Percentiles rank a stretch among this genome's conserved stretches.
phyloP scores from a whole-genome alignment of 2,797 vertebrate genomes.

The Garrulus glandarius region DNA sequence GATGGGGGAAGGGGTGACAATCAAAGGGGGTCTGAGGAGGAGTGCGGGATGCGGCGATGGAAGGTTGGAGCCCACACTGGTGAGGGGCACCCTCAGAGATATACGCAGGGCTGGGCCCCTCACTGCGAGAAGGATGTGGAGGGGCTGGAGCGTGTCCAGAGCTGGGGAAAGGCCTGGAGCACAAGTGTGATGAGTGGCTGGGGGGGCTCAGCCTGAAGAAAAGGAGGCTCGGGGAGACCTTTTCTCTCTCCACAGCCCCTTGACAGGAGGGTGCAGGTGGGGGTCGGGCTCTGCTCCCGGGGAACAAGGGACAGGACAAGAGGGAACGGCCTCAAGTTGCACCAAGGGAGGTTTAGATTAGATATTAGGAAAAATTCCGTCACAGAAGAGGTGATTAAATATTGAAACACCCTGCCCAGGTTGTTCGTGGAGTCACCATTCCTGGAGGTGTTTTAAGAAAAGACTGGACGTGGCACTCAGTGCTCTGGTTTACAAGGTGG shows the following conservation, averaged over 20 bases:
- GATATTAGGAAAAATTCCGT: not conserved
- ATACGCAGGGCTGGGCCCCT: not conserved
- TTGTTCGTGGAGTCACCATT: not conserved
- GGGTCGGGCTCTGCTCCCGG: not conserved
- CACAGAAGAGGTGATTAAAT: not conserved
- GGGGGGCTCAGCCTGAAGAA: not conserved
- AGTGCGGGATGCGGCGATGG: not conserved
- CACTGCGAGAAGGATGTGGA: not conserved
- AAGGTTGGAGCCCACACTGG: not conserved
- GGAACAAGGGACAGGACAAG: not conserved
- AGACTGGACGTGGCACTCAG: not conserved
- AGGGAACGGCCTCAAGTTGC: not conserved
- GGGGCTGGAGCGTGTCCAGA: not conserved
- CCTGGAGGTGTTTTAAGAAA: not conserved
- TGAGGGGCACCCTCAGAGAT: not conserved
- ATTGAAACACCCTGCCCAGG: not conserved
- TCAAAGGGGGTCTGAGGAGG: not conserved
- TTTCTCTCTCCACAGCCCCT: not conserved
- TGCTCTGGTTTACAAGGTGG: not conserved
- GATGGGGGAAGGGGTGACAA: not conserved
- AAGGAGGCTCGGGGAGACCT: fast-evolving
- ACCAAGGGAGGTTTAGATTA: not conserved
- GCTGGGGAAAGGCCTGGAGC: not conserved
- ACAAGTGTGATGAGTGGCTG: not conserved
- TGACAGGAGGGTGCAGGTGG: not conserved